Conservation (phyloP, 2,797 vertebrate species). For the Labroides dimidiatus region DNA sequence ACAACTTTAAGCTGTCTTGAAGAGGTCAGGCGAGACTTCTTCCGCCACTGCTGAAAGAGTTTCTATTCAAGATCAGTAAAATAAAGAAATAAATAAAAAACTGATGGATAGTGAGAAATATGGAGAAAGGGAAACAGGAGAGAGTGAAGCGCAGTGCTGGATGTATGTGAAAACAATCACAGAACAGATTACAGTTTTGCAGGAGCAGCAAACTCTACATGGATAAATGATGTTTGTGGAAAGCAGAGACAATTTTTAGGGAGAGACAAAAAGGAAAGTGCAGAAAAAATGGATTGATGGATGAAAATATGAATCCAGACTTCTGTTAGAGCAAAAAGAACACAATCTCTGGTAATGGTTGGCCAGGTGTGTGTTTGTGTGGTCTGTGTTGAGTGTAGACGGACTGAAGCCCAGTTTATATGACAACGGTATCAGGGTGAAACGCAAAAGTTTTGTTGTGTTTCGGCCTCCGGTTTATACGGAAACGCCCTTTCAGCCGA, state of each 20-base stretch:
- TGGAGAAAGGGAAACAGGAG: constrained; percentile 23
- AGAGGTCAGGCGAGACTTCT: constrained; percentile 81
- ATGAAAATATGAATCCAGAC: constrained; percentile 24
- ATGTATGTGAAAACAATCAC: constrained; percentile 85
- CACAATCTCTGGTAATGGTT: neutral
- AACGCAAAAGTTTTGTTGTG: too few species aligned
- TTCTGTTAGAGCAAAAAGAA: neutral
- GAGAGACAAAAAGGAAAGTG: neutral
- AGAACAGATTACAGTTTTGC: constrained; percentile 86
- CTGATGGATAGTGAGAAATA: constrained; percentile 31
- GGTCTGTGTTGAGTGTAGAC: too few species aligned
- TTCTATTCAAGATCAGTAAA: constrained; percentile 45
- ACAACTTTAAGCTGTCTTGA: constrained; percentile 89
- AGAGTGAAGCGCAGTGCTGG: constrained; percentile 72
- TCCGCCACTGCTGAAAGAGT: constrained; percentile 48
- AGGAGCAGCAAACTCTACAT: constrained; percentile 67
- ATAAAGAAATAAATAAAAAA: too few species aligned
- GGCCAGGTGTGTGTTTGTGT: neutral
- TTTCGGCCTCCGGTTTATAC: too few species aligned
- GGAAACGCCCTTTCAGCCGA: too few species aligned
- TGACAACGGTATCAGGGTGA: too few species aligned
- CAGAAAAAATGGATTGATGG: constrained; percentile 25
- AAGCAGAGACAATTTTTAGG: constrained; percentile 6
- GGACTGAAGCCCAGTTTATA: too few species aligned
- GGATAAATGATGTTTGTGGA: neutral